Percentiles rank a stretch among this genome's conserved stretches.
Conservation (phyloP, 2,113 vertebrate species). For the Melanotaenia duboulayi region DNA sequence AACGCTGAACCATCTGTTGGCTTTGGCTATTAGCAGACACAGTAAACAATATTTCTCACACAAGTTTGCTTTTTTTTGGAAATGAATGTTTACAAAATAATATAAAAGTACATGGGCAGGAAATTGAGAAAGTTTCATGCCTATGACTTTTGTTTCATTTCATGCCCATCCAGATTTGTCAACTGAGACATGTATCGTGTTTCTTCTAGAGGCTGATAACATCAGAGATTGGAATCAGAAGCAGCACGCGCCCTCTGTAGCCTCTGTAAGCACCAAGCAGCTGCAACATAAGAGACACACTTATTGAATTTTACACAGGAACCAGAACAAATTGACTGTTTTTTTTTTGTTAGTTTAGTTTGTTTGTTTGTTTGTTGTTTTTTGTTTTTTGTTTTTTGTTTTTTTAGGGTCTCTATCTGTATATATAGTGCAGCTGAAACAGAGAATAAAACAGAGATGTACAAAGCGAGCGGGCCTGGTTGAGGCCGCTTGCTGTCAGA, state of each 20-base stretch:
- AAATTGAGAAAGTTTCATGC: constrained; percentile 57
- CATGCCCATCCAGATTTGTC: constrained; percentile 67
- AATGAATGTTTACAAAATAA: constrained; percentile 52
- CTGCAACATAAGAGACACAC: constrained; percentile 64
- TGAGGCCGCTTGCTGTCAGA: constrained; percentile 64
- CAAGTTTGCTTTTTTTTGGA: neutral
- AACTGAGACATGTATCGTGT: constrained; percentile 68
- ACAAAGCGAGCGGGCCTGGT: constrained; percentile 58
- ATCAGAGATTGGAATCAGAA: constrained; percentile 75
- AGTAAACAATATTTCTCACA: neutral
- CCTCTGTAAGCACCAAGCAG: constrained; percentile 55
- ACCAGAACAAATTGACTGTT: constrained; percentile 70
- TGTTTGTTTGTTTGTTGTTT: neutral
- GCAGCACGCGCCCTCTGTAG: constrained; percentile 57
- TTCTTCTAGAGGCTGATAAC: constrained; percentile 66
- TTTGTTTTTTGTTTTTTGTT: constrained; percentile 13
- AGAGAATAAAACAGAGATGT: constrained; percentile 35
- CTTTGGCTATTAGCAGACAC: neutral
- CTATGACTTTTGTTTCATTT: constrained; percentile 70
- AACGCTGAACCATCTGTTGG: constrained; percentile 7
- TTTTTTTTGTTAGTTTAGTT: constrained; percentile 37
- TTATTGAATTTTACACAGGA: constrained; percentile 81
- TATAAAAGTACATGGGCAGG: constrained; percentile 41
- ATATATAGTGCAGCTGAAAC: constrained; percentile 48
- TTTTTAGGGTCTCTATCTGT: constrained; percentile 23